phyloP scores from a whole-genome alignment of 1,140 invertebrate species.

The Aphaenogaster ashmeadi region DNA sequence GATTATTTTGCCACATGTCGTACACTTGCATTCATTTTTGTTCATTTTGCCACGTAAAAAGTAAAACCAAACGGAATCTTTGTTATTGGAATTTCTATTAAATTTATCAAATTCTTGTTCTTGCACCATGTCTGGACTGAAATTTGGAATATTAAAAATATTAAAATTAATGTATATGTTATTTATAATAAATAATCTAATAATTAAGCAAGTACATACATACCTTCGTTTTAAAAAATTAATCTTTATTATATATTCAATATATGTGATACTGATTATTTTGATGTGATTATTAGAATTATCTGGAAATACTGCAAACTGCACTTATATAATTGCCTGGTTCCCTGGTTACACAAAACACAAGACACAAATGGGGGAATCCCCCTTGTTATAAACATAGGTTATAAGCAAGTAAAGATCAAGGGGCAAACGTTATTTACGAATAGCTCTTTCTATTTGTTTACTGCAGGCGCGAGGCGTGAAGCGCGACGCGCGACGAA shows the following conservation, averaged over 20 bases:
- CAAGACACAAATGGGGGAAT: neutral
- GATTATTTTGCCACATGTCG: neutral
- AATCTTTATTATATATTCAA: no score
- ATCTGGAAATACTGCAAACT: no score
- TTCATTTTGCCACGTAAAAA: neutral
- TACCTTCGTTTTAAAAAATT: no score
- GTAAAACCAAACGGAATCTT: constrained; percentile 1
- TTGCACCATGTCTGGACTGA: neutral
- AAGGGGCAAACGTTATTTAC: neutral
- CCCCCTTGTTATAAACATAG: neutral
- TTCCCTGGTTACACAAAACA: neutral
- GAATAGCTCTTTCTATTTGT: neutral
- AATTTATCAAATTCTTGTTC: neutral
- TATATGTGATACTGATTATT: no score
- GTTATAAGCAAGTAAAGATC: neutral
- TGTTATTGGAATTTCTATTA: neutral
- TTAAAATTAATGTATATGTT: neutral
- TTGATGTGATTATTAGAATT: no score
- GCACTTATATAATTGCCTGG: neutral
- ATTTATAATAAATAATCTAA: neutral
- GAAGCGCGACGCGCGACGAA: neutral
- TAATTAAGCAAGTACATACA: no score
- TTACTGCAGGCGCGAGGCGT: neutral
- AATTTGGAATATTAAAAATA: no score
- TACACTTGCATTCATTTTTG: constrained; percentile 14